A percentile compares a stretch with the other conserved stretches of the same genome.
Conservation (phyloP, 2,888 invertebrate species). For the Hypercompe scribonia region DNA sequence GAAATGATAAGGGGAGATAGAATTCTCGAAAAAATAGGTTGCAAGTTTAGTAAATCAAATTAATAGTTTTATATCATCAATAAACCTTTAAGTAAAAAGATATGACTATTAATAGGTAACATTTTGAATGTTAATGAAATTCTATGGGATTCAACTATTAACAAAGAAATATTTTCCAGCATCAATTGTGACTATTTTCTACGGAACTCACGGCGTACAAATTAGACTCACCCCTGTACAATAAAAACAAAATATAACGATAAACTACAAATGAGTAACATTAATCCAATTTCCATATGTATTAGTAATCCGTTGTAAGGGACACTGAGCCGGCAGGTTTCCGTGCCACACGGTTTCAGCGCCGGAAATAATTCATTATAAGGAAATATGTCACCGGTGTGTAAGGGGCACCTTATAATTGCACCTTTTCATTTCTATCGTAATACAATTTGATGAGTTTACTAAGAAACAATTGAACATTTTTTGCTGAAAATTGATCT, state of each 20-base stretch:
- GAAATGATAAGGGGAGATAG: too few relatives aligned
- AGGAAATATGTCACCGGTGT: conserved; percentile 59
- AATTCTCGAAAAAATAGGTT: too few relatives aligned
- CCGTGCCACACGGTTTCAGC: conserved; percentile 64
- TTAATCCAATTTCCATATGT: conserved; percentile 23
- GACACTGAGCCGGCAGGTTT: conserved; percentile 52
- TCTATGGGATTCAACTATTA: background rate
- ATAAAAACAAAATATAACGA: background rate
- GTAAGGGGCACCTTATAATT: conserved; percentile 46
- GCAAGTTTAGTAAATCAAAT: too few relatives aligned
- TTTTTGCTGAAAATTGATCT: background rate
- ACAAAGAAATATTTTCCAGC: background rate
- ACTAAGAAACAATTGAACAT: background rate
- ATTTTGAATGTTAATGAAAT: too few relatives aligned
- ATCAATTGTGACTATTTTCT: background rate
- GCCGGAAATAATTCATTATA: conserved; percentile 76
- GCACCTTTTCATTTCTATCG: conserved; percentile 2
- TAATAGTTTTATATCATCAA: too few relatives aligned
- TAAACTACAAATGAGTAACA: conserved; percentile 14
- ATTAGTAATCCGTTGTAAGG: conserved; percentile 29
- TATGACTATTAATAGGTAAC: too few relatives aligned
- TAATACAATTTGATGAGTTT: background rate
- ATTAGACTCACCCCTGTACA: background rate
- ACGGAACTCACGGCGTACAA: background rate
- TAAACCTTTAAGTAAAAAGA: too few relatives aligned